These are phyloP conservation scores for Nebria ingens DNA, from an alignment of 1,140 invertebrate species.

Conservation along the genomic window DNA sequence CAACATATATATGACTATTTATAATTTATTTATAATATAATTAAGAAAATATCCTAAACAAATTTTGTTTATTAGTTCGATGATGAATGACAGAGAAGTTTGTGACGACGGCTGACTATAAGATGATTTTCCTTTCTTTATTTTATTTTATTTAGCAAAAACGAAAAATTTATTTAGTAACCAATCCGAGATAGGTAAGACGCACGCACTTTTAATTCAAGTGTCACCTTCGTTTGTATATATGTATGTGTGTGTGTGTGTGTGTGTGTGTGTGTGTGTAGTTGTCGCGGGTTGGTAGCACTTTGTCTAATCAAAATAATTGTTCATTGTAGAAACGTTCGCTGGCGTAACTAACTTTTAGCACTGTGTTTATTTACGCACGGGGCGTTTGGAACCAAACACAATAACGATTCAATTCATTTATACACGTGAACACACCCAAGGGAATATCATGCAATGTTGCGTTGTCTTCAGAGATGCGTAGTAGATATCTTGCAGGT, in stretches of 20 bases:
- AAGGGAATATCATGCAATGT: too few relatives aligned
- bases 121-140: slow-evolving; percentile 20
- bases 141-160: slow-evolving; percentile 24
- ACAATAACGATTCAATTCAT: too few relatives aligned
- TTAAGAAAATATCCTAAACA: slow-evolving; percentile 6
- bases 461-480: too few relatives aligned
- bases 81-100: slow-evolving; percentile 24
- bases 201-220: not conserved
- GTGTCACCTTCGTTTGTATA: slow-evolving; percentile 8
- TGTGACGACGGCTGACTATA: slow-evolving; percentile 24
- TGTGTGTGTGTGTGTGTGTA: slow-evolving; percentile 3
- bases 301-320: slow-evolving; percentile 11
- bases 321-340: too few relatives aligned
- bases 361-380: too few relatives aligned
- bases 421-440: too few relatives aligned
- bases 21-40: too few relatives aligned
- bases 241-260: slow-evolving; percentile 4
- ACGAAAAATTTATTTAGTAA: slow-evolving; percentile 16
- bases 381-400: too few relatives aligned
- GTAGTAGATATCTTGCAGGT: too few relatives aligned
- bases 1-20: too few relatives aligned
- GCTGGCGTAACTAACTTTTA: too few relatives aligned
- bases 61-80: slow-evolving; percentile 15
- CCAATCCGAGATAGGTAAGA: slow-evolving; percentile 10
- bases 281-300: slow-evolving; percentile 2